Evolutionary conservation across 2,888 invertebrate genomes (phyloP), one percentile per base, ranked within the genome.

Genomic region (Harpalus rufipes): DNA sequence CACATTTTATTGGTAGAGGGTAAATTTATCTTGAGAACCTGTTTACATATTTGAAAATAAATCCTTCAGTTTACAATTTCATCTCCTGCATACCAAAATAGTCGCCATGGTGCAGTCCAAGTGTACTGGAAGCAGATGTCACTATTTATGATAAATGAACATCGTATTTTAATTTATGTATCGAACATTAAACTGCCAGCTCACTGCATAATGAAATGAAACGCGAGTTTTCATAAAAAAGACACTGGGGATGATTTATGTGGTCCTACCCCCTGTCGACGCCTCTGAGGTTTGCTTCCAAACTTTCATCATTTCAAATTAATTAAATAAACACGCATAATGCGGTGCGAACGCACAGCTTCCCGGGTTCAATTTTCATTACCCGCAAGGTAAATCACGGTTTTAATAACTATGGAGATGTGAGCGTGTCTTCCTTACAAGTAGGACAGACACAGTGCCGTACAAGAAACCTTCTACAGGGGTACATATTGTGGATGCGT

Each of bases 271-370:
- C 78, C 56, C 78, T 21, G 78, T 56, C 44, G 72, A 7, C 78
- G 78, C 58, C 61, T 16, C 59, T 80, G 61, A 41, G 63, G 58
- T 25, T 74, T 56, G 58, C 32, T 61, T 56, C 80, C 32, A 56
- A 81, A 81, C 81, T 81, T 81, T 81, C 81, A 81, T 81, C 68
- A 81, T 81, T 81, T 72, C 56, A 84, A 84, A 84, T 84, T 84
- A 84, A 84, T 84, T 84, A 84, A 78, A 84, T 84, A 84, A 84
- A 84, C 84, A 84, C 84, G 84, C 78, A 84, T 84, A 84, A 84
- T 76, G 39, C 56, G 63, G 25, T 51, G 76, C 16, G 76, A 78
- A 78, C 78, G 58, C 32, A 78, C 68, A 68, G 81, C 56, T 68
- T 81, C 68, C 72, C 25, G n/a, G 72, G 51, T 78, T 84, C 84